Conservation (phyloP, 2,888 invertebrate genomes). For the Girardia tigrina region DNA sequence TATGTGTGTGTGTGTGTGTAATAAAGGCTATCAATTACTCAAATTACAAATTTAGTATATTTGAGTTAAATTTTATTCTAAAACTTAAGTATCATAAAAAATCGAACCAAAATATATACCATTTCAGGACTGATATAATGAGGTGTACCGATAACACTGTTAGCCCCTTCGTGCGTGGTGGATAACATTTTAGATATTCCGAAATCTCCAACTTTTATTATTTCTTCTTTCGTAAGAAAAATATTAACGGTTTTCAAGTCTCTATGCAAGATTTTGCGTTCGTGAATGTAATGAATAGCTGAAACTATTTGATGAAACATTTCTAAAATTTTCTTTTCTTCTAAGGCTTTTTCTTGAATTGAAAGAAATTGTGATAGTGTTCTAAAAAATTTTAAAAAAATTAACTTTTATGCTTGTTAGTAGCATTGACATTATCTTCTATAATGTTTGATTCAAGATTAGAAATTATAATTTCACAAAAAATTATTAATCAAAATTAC, state of each 20-base stretch:
- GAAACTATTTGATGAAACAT: constrained; percentile 60
- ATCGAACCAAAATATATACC: no score
- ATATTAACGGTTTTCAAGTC: constrained; percentile 65
- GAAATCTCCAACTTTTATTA: constrained; percentile 63
- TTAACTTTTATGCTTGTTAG: no score
- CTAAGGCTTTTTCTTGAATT: constrained; percentile 52
- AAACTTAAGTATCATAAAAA: no score
- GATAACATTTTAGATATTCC: constrained; percentile 64
- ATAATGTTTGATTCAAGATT: no score
- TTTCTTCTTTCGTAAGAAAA: constrained; percentile 59
- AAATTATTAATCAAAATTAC: no score
- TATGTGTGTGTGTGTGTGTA: no score
- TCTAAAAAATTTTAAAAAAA: no score
- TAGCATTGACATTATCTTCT: no score
- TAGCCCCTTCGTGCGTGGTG: constrained; percentile 58
- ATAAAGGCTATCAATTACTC: no score
- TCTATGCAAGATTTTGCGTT: constrained; percentile 56
- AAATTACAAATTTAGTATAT: no score
- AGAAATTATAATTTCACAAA: no score
- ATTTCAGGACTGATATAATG: constrained; percentile 65
- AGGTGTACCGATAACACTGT: constrained; percentile 62
- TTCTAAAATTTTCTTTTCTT: constrained; percentile 57
- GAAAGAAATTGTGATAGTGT: constrained; percentile 59
- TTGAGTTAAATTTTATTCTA: no score
- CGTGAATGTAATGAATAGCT: constrained; percentile 62